phyloP scores from a whole-genome alignment of 2,113 vertebrate genomes.

The Cettia cetti region DNA sequence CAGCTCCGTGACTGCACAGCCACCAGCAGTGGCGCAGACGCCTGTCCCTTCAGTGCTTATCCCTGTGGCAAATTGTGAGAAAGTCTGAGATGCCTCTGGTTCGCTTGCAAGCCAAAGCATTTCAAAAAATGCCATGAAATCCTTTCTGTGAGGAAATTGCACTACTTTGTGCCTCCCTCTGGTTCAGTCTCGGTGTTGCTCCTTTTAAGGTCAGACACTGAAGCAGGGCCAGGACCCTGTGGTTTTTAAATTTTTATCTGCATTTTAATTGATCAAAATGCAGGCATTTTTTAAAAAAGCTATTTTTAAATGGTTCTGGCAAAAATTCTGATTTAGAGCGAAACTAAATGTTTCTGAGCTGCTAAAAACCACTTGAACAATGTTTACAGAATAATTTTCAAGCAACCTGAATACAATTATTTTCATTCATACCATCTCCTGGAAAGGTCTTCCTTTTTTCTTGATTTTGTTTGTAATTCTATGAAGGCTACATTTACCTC shows the following conservation, averaged over 20 bases:
- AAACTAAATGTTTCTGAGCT: background rate
- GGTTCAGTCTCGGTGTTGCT: background rate
- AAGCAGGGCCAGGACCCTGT: background rate
- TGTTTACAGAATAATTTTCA: background rate
- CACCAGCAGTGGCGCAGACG: rapidly evolving
- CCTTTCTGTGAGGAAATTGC: background rate
- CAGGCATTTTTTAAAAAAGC: background rate
- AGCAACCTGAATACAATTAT: background rate
- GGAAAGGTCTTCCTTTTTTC: background rate
- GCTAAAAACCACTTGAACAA: background rate
- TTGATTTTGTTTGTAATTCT: conserved; percentile 48
- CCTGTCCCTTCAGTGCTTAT: background rate
- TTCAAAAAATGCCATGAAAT: background rate
- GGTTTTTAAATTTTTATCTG: background rate
- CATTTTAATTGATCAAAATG: background rate
- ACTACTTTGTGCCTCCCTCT: background rate
- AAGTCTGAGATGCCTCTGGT: background rate
- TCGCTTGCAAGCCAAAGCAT: rapidly evolving
- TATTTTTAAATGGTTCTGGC: background rate
- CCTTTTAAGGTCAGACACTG: background rate
- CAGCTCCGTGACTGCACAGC: background rate
- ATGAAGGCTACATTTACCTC: conserved; percentile 29
- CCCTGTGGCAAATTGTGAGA: background rate
- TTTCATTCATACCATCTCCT: background rate
- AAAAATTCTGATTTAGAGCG: background rate